Base-by-base conservation (phyloP, 1,140 invertebrate species). In the Drosophila bipectinata region DNA sequence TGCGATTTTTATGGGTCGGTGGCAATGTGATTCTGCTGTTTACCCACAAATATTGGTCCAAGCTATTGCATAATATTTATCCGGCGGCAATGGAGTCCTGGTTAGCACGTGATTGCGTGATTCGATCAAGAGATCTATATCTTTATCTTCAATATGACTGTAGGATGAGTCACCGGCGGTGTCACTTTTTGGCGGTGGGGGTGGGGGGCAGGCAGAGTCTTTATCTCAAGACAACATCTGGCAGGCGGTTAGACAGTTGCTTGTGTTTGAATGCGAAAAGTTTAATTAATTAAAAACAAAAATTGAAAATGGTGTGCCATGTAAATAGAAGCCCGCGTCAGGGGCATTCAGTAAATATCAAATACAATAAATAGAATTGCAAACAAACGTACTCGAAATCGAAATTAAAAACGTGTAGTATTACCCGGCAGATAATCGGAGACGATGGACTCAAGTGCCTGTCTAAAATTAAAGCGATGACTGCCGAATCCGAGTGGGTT, bases 1-100 rank as follows among this genome's bases (percentile, higher is more conserved):
- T 52, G 64, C 37, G 12, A 49, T 64, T 77, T 81, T 87, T 79
- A 82, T 87, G 82, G 82, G 83, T 87, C 82, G 71, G 66, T 76
- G 74, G 77, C 77, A 78, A 72, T 87, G 81, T 69, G 81, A 80
- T 80, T 73, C 37, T 69, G 26, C 47, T 77, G 72, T 79, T 79
- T 79, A 44, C 44, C 48, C 48, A 28, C 74, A 88, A 87, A 87
- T 87, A 87, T 87, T 82, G 59, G 56, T 28, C 44, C 37, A 59
- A 28, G 21, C 2, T 18, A 26, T 60, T 69, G 72, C 64, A 47
- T 60, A 68, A 63, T 60, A 55, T 28, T 55, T 37, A 32, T 12
- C n/a, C 18, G 44, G 32, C 56, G 55, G 34, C 41, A 44, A 54
- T 55, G 69, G 34, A 61, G 58, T 73, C 59, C 68, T 73, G 58